Evolutionary conservation across 2,797 vertebrate genomes (phyloP), one percentile per base, ranked within the genome.

Genomic region (Coilia nasus): DNA sequence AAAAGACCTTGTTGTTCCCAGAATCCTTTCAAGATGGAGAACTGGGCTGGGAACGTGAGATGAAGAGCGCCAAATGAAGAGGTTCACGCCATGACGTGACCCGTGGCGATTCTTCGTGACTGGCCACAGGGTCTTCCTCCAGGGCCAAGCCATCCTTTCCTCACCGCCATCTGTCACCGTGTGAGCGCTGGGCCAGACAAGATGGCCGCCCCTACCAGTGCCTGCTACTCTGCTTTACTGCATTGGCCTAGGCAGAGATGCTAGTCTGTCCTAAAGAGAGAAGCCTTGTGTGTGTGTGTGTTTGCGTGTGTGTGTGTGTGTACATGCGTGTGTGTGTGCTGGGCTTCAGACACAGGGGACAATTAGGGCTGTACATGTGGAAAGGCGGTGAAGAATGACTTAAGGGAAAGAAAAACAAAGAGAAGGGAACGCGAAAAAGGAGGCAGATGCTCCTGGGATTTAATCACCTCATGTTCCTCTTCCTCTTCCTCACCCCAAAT

Each of bases 401-500:
- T 2, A 10, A 31, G 17, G 64, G 5, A 35, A 31, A 71, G 64
- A 10, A 71, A 28, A 35, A 14, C 25, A 71, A 31, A 71, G 28
- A 17, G 31, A 35, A 4, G 50, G 50, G 50, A 12, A 54, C 6
- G 17, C 12, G 31, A 71, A 5, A 71, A 71, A 35, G 64, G 64
- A 71, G 28, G 64, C 64, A 71, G 64, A 71, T 71, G 64, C 25
- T 15, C 64, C 14, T 71, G 28, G 28, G 64, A 71, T 35, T 71
- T 71, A 71, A 25, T 11, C 5, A 31, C 25, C 28, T 35, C 64
- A 15, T 31, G 15, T 71, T 25, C 62, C 62, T 12, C 62, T 10
- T 3, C 25, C 64, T 15, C 25, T 14, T 15, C 28, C 23, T 12
- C 62, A 1, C 64, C 19, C 57, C 17, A 41, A 41, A 41, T 59